phyloP scores from a whole-genome alignment of 2,797 vertebrate genomes.

The Threskiornis aethiopicus region DNA sequence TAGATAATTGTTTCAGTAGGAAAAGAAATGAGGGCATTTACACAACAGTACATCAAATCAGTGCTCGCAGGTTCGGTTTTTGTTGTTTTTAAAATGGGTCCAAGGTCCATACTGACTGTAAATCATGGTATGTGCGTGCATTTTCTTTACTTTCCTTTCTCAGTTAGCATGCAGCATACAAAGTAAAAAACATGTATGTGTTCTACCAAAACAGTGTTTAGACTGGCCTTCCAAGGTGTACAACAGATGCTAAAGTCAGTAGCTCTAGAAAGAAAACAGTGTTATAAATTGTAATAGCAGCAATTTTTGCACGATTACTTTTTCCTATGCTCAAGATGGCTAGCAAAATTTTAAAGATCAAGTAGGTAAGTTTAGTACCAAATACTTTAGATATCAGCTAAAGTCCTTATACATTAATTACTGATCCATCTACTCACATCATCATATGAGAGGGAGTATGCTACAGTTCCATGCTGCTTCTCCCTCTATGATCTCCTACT shows the following conservation, averaged over 20 bases:
- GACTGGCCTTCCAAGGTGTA: background rate
- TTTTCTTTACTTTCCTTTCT: background rate
- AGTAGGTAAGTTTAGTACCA: background rate
- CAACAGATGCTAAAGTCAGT: background rate
- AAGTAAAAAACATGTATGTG: background rate
- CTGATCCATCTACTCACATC: background rate
- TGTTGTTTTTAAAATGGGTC: background rate
- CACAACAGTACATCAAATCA: background rate
- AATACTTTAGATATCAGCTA: background rate
- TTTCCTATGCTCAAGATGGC: background rate
- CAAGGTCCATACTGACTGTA: background rate
- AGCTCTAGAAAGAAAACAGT: background rate
- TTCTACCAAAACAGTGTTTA: background rate
- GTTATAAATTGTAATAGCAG: background rate
- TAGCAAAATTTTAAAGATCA: background rate
- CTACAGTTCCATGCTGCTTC: background rate
- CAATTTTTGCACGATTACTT: background rate
- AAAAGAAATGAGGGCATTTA: background rate
- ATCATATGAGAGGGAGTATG: background rate
- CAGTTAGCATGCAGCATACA: background rate
- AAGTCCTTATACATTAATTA: background rate
- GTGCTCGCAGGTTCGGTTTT: background rate
- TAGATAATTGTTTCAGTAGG: background rate
- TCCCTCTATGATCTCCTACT: background rate
- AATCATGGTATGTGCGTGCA: accelerated